Evolutionary conservation across 1,140 invertebrate genomes (phyloP), one percentile per base, ranked within the genome.

Genomic region (Drosophila setifemur): DNA sequence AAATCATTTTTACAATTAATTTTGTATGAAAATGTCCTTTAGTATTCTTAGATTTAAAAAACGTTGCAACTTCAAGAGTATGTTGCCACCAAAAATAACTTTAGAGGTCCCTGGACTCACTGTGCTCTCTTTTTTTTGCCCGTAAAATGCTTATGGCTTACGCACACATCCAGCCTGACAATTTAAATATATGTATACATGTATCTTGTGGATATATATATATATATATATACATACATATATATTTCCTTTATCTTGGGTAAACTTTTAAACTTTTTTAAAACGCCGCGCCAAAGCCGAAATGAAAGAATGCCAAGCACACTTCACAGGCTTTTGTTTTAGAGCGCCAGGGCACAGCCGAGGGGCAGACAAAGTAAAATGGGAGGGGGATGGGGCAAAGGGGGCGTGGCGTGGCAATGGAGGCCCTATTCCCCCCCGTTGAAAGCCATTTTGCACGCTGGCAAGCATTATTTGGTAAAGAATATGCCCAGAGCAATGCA

Each of bases 221-320:
- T n/a, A 73, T 57, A 54, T 42, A 60, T 60, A 23, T 68, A 43
- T 53, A 43, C 23, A 43, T 44, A 19, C 28, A 23, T n/a, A 67
- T 49, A 77, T 77, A 77, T 86, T 66, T 73, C 67, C 73, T 85
- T 85, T 85, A 85, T 85, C 72, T 85, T 86, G 58, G 72, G 81
- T 48, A 86, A 85, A 86, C 53, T 85, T 85, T 85, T 81, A 45
- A 81, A 86, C 75, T 86, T 85, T 82, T 81, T 85, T 68, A 63
- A 79, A 85, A 74, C 70, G 79, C 47, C 54, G 49, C 40, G 57
- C 50, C 73, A 69, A 73, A 69, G 63, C 70, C 37, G 48, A 85
- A 85, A 72, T 60, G 79, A 86, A 85, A 86, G 79, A 85, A 86
- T 75, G 68, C 66, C 79, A 74, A 66, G 68, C 73, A 69, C 76